Base-by-base conservation (phyloP, 2,797 vertebrate species). In the Euphonia xanthogaster region DNA sequence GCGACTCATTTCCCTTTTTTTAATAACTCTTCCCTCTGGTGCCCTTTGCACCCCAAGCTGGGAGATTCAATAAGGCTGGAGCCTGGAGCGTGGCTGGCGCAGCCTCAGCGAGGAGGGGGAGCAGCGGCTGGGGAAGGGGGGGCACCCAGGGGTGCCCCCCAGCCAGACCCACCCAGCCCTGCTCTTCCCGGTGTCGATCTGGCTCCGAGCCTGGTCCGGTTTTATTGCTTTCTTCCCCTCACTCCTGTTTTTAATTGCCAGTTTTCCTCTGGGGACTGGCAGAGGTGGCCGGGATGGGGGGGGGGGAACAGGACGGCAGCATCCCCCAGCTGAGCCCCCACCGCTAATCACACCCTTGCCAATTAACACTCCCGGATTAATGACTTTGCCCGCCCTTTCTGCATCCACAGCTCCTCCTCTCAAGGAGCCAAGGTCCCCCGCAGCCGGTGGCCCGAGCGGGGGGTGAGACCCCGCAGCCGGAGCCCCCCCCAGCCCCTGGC, bases 1-100 rank as follows among this genome's bases (percentile, higher is more conserved):
- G 95, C 95, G 92, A 94, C 95, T 96, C 95, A 95, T 96, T 96
- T 96, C 95, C 95, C 94, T 95, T 95, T 95, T 95, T 96, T 95
- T 96, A 96, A 96, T 96, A 96, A 96, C 95, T 94, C 92, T 94
- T 96, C 94, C 95, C 95, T 65, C 82, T 61, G 90, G 88, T 95
- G 95, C 95, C 95, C 94, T 96, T 94, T 96, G 95, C 95, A 94
- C 95, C 92, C 94, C 47, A 80, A 89, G 92, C 94, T 87, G 92
- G 87, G 92, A 91, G 92, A 96, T 96, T 91, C 95, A 96, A 96
- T 96, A 91, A 96, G 95, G 81, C 88, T 93, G 90, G 70, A 93
- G 94, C 95, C 93, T 83, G 93, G 80, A 94, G 95, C 95, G 39
- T 50, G 87, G 92, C n/a, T 61, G 27, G 81, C 87, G 37, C 93